Base-by-base conservation (phyloP, 2,113 vertebrate genomes). In the Petromus typicus region DNA sequence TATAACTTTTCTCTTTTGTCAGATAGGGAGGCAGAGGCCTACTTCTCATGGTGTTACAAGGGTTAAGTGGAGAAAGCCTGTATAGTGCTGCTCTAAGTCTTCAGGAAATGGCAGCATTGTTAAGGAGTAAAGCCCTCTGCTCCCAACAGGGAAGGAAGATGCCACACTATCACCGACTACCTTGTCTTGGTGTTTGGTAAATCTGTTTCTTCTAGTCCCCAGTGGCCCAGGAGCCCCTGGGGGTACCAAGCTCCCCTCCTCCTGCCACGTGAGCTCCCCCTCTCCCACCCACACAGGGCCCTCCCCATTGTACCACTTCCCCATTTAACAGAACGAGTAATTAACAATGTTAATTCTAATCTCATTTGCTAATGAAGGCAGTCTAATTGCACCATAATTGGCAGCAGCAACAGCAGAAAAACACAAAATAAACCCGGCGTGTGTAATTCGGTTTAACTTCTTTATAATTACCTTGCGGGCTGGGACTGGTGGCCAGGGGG, bases 331-430 rank as follows among this genome's bases (percentile, higher is more conserved):
- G 97, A 98, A 98, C 88, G 71, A 97, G 98, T 98, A 98, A 98
- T 98, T 98, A 99, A 98, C 98, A 86, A 98, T 98, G 98, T 98
- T 98, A 98, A 98, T 98, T 99, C 98, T 98, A 98, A 98, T 98
- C 98, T 98, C 98, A 98, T 98, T 98, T 98, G 98, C 98, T 98
- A 98, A 98, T 98, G 98, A 98, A 99, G 98, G 98, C 98, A 98
- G 98, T 96, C 98, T 98, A 98, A 98, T 98, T 98, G 97, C 98
- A 97, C 97, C 97, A 90, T 98, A 98, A 98, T 98, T 98, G 98
- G 98, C 98, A 97, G 97, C 73, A 61, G 97, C 98, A 95, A 97
- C 91, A 96, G 97, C 97, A 98, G 98, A 97, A 98, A 98, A 98
- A 98, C 98, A 97, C 98, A 98, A 98, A 98, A 98, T 98, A 98